Base-by-base conservation (phyloP, 2,797 vertebrate species). In the Kryptopterus vitreolus region DNA sequence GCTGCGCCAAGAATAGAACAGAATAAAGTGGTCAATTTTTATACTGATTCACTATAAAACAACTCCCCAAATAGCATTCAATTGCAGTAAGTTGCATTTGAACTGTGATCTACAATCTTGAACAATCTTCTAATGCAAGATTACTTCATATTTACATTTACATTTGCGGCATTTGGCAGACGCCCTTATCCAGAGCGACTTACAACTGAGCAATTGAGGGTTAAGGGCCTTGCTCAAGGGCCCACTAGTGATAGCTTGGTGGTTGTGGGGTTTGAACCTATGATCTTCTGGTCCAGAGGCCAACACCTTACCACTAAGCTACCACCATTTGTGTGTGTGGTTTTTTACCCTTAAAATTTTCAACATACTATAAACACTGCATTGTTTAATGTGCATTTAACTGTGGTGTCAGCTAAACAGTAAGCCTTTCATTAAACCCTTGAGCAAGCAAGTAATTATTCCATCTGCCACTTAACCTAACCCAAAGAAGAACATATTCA, bases 401-500 rank as follows among this genome's bases (percentile, higher is more conserved):
- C 16, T 12, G 20, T 22, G 26, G 16, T 70, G 18, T 33, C 26
- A 33, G 48, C 18, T 22, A 33, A 11, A 12, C 69, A 20, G 26
- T 71, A 71, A 71, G 69, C 26, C 69, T 71, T 53, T 71, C 48
- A 71, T 52, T 71, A 70, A 50, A 20, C n/a, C 20, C 24, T 70
- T 52, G 24, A 6, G 38, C 24, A 62, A 58, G 29, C 43, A 62
- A 76, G 58, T 50, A 48, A n/a, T 62, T 61, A 46, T 70, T 71
- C 18, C 31, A 31, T 71, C 48, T 71, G 69, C 69, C 50, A 33
- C 5, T 22, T 52, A 71, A 53, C 50, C 29, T 53, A 53, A 33
- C 29, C 26, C 68, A 12, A 53, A 33, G 20, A 53, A 33, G 26
- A 31, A 20, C 29, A 48, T 50, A 16, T 52, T 70, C 8, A 31